A percentile compares a stretch with the other conserved stretches of the same genome.
Evolutionary conservation across 2,888 invertebrate genomes (phyloP).

Genomic region (Scaptomyza reducta): DNA sequence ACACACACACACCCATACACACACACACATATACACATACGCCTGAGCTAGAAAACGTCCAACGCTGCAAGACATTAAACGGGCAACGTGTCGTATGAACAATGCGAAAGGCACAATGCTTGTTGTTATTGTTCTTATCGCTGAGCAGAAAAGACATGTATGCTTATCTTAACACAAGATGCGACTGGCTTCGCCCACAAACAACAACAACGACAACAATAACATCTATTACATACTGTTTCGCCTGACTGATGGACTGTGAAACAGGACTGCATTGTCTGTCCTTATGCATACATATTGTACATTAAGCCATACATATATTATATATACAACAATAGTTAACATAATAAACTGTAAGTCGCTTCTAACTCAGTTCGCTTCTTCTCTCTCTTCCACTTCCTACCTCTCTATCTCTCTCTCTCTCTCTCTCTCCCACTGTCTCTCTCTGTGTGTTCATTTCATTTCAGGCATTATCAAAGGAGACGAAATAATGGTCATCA

Average conservation of each 20-base stretch:
- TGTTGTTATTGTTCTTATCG: conserved; percentile 62
- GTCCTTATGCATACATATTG: conserved; percentile 1
- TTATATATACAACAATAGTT: conserved; percentile 19
- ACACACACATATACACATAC: conserved; percentile 12
- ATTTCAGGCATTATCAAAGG: conserved; percentile 96
- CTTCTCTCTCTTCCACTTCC: background rate
- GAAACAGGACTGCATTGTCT: conserved; percentile 29
- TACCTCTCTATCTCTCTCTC: background rate
- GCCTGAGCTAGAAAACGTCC: conserved; percentile 50
- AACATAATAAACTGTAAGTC: conserved; percentile 17
- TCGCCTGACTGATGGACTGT: conserved; percentile 26
- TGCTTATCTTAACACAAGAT: conserved; percentile 71
- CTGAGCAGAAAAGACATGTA: conserved; percentile 54
- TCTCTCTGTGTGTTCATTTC: conserved; percentile 42
- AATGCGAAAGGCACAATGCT: conserved; percentile 67
- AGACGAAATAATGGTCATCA: conserved; percentile 99
- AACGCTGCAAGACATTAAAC: conserved; percentile 44
- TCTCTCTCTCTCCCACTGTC: background rate
- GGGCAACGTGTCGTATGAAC: conserved; percentile 72
- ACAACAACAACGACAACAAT: conserved; percentile 19
- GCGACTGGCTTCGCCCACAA: conserved; percentile 39
- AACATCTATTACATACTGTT: conserved; percentile 35
- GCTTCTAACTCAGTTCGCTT: conserved; percentile 11
- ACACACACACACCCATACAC: too few species aligned
- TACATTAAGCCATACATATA: conserved; percentile 8